Evolutionary conservation across 92 coral and sea anemone species (phyloP).

Genomic region (Zoanthus sansibaricus): DNA sequence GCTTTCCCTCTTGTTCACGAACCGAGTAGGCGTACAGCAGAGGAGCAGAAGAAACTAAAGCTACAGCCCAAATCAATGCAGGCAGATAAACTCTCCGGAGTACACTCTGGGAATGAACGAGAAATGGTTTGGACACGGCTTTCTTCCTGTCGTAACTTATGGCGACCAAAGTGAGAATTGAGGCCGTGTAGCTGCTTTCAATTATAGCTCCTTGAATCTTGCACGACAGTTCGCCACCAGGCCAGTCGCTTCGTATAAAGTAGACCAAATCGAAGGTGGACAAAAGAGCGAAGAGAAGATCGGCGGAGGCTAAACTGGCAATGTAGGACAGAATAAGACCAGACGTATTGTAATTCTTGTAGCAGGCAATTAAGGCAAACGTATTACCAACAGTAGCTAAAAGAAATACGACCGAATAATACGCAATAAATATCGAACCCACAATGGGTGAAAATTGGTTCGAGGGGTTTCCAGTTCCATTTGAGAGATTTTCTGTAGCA

Average conservation of each 20-base stretch:
- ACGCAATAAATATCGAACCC: slow-evolving; percentile 42
- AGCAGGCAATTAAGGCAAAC: slow-evolving; percentile 38
- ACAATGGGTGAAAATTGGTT: slow-evolving; percentile 24
- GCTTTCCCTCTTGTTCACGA: slow-evolving; percentile 22
- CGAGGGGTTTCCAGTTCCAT: slow-evolving; percentile 10
- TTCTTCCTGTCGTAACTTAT: slow-evolving; percentile 50
- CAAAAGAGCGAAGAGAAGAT: slow-evolving; percentile 28
- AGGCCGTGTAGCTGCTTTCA: slow-evolving; percentile 48
- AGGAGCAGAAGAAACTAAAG: slow-evolving; percentile 28
- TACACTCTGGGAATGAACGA: slow-evolving; percentile 1
- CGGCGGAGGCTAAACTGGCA: slow-evolving; percentile 47
- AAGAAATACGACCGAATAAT: slow-evolving; percentile 63
- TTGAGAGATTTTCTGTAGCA: neutral
- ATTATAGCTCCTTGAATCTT: slow-evolving; percentile 40
- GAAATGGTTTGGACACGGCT: slow-evolving; percentile 52
- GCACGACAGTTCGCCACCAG: slow-evolving; percentile 30
- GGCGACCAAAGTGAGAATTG: slow-evolving; percentile 58
- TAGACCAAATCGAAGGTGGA: slow-evolving; percentile 40
- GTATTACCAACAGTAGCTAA: slow-evolving; percentile 76
- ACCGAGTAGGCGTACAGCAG: slow-evolving; percentile 53
- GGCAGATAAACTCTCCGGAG: slow-evolving; percentile 18
- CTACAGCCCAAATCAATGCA: slow-evolving; percentile 44
- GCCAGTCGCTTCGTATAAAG: slow-evolving; percentile 37
- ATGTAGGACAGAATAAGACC: slow-evolving; percentile 31
- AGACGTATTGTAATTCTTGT: slow-evolving; percentile 24